Percentiles rank a stretch among this genome's conserved stretches.
Conservation (phyloP, 2,888 invertebrate species). For the Dryadula phaetusa region DNA sequence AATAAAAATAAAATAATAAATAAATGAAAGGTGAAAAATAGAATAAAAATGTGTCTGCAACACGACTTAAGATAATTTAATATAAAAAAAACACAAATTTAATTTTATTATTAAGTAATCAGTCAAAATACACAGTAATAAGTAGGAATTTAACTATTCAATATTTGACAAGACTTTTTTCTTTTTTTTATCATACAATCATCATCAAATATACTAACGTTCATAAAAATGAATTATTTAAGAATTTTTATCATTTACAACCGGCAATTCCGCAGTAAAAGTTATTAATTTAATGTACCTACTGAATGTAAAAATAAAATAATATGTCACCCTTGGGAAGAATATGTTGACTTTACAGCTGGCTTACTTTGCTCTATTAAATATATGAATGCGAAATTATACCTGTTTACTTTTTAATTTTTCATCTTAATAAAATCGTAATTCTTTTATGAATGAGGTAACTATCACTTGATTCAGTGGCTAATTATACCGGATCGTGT, state of each 20-base stretch:
- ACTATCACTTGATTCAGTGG: background rate
- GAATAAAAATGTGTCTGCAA: too few species aligned
- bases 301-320: constrained; percentile 37
- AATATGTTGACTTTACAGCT: constrained; percentile 25
- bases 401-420: background rate
- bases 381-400: background rate
- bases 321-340: constrained; percentile 40
- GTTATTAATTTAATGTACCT: constrained; percentile 48
- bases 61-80: too few species aligned
- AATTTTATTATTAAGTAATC: too few species aligned
- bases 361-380: constrained; percentile 10
- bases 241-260: constrained; percentile 18
- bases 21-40: too few species aligned
- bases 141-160: too few species aligned
- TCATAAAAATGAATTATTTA: constrained; percentile 11
- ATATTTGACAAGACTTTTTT: background rate
- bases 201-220: background rate
- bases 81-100: too few species aligned
- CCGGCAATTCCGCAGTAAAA: constrained; percentile 31
- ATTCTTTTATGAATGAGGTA: background rate
- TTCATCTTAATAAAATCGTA: background rate
- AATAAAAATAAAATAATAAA: too few species aligned
- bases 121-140: too few species aligned
- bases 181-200: background rate
- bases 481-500: background rate